Conservation (phyloP, 2,113 vertebrate genomes). For the Vanacampus margaritifer region DNA sequence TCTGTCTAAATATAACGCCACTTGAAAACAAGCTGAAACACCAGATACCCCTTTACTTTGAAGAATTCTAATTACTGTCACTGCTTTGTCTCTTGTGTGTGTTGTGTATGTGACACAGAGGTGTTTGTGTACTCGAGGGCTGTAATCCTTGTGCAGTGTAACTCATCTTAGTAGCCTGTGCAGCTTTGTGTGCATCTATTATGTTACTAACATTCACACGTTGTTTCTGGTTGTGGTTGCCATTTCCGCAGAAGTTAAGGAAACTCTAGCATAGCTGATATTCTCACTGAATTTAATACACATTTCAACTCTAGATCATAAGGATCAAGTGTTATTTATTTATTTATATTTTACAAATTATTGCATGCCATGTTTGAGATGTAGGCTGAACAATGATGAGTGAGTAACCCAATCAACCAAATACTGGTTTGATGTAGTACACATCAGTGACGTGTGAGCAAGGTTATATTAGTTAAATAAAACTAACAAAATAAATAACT, state of each 20-base stretch:
- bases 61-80: conserved; percentile 74
- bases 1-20: conserved; percentile 70
- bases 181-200: conserved; percentile 37
- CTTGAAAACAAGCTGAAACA: conserved; percentile 64
- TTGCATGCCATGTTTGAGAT: too few relatives aligned
- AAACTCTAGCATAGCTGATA: background rate
- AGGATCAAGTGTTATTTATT: too few relatives aligned
- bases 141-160: conserved; percentile 21
- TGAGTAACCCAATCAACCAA: too few relatives aligned
- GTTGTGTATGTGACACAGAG: conserved; percentile 27
- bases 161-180: conserved; percentile 25
- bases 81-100: conserved; percentile 29
- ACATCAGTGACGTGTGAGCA: too few relatives aligned
- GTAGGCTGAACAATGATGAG: too few relatives aligned
- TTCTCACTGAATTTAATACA: background rate
- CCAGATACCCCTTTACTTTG: conserved; percentile 68
- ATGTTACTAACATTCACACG: conserved; percentile 22
- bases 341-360: too few relatives aligned
- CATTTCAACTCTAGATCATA: background rate
- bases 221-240: conserved; percentile 9
- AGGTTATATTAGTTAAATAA: too few relatives aligned
- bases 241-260: background rate
- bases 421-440: too few relatives aligned
- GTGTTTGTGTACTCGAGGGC: conserved; percentile 18
- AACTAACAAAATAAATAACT: too few relatives aligned